Conservation (phyloP, 2,113 vertebrate genomes). For the Carassius carassius region DNA sequence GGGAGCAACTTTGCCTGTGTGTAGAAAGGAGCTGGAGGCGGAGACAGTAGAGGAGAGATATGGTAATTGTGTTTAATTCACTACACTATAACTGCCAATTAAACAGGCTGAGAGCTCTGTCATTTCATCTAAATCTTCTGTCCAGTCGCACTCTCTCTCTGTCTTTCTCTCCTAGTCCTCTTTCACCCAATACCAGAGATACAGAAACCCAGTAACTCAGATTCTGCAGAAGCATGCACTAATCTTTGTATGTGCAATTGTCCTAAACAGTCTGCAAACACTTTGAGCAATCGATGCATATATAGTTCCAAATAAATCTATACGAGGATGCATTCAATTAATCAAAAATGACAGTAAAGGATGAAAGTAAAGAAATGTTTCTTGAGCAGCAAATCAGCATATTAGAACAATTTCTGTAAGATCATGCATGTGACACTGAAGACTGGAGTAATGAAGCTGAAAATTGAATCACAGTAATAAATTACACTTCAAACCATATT, state of each 20-base stretch:
- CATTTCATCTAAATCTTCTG: constrained; percentile 37
- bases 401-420: neutral
- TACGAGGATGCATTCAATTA: neutral
- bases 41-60: constrained; percentile 29
- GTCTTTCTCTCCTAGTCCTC: neutral
- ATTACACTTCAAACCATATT: neutral
- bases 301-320: no score
- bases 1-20: constrained; percentile 18
- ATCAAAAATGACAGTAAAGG: neutral
- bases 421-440: neutral
- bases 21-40: constrained; percentile 23
- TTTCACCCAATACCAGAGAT: neutral
- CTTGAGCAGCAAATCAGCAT: neutral
- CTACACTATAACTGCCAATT: constrained; percentile 50
- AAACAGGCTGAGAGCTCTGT: constrained; percentile 36
- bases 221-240: neutral
- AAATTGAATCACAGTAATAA: neutral
- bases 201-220: neutral
- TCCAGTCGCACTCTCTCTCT: neutral
- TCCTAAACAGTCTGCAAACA: neutral
- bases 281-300: neutral
- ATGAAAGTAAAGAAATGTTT: neutral
- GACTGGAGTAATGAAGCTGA: neutral
- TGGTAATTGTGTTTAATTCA: constrained; percentile 50
- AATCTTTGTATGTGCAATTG: neutral